These are phyloP conservation scores for Mandrillus leucophaeus DNA, from an alignment of 2,113 vertebrate species.

Conservation along the genomic window DNA sequence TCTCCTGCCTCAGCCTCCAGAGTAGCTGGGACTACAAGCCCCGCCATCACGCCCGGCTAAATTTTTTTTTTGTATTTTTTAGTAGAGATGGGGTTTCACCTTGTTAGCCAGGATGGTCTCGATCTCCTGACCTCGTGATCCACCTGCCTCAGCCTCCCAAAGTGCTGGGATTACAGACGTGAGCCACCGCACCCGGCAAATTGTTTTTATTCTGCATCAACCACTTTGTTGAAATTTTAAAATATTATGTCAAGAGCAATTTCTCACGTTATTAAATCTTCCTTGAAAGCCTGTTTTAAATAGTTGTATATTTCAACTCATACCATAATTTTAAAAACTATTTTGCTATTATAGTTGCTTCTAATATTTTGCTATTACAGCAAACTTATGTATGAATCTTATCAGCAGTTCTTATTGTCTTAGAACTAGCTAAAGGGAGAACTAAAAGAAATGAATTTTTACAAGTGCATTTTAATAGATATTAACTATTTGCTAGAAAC, in stretches of 20 bases:
- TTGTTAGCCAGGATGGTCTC: too few relatives aligned
- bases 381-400: slow-evolving; percentile 1
- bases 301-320: not conserved
- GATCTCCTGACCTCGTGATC: too few relatives aligned
- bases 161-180: too few relatives aligned
- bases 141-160: too few relatives aligned
- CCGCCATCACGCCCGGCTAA: too few relatives aligned
- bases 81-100: too few relatives aligned
- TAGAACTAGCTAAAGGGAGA: not conserved
- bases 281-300: slow-evolving; percentile 16
- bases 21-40: too few relatives aligned
- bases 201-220: not conserved
- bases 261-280: slow-evolving; percentile 5
- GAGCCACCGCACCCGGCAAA: not conserved
- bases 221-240: slow-evolving; percentile 6
- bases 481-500: slow-evolving; percentile 20
- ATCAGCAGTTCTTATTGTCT: not conserved
- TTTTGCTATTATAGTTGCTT: not conserved
- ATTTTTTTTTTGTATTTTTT: too few relatives aligned
- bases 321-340: not conserved
- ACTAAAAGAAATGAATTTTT: not conserved
- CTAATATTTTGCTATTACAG: not conserved
- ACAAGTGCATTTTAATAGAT: not conserved
- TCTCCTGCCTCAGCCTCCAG: too few relatives aligned
- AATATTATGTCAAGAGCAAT: not conserved